Conservation (phyloP, 2,113 vertebrate genomes). For the Opisthocomus hoazin region DNA sequence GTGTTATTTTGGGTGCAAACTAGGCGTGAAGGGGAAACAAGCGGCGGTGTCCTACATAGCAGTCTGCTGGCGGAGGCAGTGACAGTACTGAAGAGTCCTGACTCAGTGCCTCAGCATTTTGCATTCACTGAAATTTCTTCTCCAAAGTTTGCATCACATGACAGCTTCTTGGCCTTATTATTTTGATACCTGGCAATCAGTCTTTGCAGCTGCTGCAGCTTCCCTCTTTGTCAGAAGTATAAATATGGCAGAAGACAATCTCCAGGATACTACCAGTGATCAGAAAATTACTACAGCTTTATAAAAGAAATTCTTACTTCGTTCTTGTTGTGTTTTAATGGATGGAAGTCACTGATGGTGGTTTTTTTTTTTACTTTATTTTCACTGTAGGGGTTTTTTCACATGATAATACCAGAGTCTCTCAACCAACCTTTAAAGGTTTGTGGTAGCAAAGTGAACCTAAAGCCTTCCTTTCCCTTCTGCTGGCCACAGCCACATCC, state of each 20-base stretch:
- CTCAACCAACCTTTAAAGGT: neutral
- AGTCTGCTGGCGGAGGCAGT: neutral
- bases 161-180: neutral
- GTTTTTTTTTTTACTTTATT: neutral
- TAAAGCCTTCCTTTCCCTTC: neutral
- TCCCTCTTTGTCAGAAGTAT: neutral
- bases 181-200: neutral
- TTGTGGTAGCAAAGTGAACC: neutral
- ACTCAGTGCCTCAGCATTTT: neutral
- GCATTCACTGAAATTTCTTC: neutral
- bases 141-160: neutral
- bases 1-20: conserved; percentile 17
- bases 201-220: neutral
- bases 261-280: neutral
- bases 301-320: neutral
- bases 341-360: neutral
- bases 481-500: neutral
- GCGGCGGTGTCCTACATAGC: neutral
- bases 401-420: neutral
- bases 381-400: neutral
- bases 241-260: neutral
- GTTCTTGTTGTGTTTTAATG: neutral
- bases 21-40: neutral
- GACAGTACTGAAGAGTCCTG: neutral
- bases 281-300: neutral